Percentiles rank a stretch among this genome's conserved stretches.
phyloP scores from a whole-genome alignment of 2,113 vertebrate species.

The Microcebus ravelobensis region DNA sequence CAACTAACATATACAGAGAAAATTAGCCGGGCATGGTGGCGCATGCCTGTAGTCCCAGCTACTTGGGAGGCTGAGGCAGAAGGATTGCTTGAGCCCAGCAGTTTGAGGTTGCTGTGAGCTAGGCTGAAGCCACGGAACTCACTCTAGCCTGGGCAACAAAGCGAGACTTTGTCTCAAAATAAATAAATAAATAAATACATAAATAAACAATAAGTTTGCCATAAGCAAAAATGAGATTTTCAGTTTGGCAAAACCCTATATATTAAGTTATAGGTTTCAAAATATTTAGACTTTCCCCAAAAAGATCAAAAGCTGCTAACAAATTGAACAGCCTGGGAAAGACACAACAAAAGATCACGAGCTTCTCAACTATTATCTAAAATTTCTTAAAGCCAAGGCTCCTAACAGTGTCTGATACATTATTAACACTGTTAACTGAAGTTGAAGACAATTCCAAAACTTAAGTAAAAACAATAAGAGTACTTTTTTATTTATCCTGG shows the following conservation, averaged over 20 bases:
- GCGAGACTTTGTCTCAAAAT: too few relatives aligned
- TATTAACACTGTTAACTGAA: background rate
- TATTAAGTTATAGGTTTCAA: background rate
- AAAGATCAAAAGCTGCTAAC: background rate
- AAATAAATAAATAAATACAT: too few relatives aligned
- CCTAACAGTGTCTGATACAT: background rate
- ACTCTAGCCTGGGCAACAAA: too few relatives aligned
- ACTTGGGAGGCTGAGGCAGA: too few relatives aligned
- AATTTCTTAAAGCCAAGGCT: background rate
- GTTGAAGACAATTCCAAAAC: background rate
- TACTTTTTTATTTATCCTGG: background rate
- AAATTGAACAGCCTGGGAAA: conserved; percentile 29
- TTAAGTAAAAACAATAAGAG: background rate
- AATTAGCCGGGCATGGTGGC: too few relatives aligned
- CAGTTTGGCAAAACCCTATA: background rate
- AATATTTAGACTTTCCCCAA: background rate
- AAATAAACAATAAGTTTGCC: conserved; percentile 20
- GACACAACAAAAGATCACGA: background rate
- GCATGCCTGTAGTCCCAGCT: too few relatives aligned
- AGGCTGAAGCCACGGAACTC: too few relatives aligned
- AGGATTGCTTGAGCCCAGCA: too few relatives aligned
- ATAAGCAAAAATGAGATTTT: background rate
- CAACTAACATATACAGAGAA: too few relatives aligned
- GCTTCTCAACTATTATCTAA: background rate
- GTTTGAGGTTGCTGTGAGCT: too few relatives aligned